Evolutionary conservation across 2,888 invertebrate genomes (phyloP), one percentile per base, ranked within the genome.

Genomic region (Zeuzera pyrina): DNA sequence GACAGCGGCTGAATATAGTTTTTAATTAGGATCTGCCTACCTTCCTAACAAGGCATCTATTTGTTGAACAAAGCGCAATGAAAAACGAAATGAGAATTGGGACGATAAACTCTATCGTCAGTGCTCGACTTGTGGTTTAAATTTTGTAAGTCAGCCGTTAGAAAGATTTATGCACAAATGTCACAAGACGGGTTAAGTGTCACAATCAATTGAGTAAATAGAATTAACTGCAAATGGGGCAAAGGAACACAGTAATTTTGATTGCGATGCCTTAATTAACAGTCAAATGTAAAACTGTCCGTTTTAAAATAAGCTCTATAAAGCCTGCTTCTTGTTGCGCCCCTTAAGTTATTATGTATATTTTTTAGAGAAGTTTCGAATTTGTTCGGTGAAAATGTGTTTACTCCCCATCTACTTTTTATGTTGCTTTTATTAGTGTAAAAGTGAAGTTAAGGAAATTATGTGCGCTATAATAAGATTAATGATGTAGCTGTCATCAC

Each of bases 11-110:
- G 66, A 56, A 59, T 73, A 74, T 69, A 72, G 67, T 72, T 78
- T 77, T 77, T 77, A 78, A 79, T 78, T 77, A 74, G 72, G 63
- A 66, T 56, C 72, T 64, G 68, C 68, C 66, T 62, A 62, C 70
- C 70, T 64, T 66, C 55, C 57, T 51, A 50, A 57, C 61, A 52
- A 57, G 61, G 52, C 66, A 59, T 60, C 68, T 77, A 77, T 76
- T 78, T 76, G 74, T 76, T 77, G 69, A 66, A 72, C 57, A 53
- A 57, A 72, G 68, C 57, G 59, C 58, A 64, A 66, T 52, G 53
- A 55, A 63, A 63, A 57, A 52, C 56, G 57, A 69, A 64, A 73
- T 68, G 64, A 54, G 56, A 58, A 53, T n/a, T 49, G 44, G 43
- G 38, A 49, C 60, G 70, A 72, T 74, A 71, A 66, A 61, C 41